Evolutionary conservation across 2,797 vertebrate species (phyloP), one percentile per base, ranked within the genome.

Genomic region (Miichthys miiuy): DNA sequence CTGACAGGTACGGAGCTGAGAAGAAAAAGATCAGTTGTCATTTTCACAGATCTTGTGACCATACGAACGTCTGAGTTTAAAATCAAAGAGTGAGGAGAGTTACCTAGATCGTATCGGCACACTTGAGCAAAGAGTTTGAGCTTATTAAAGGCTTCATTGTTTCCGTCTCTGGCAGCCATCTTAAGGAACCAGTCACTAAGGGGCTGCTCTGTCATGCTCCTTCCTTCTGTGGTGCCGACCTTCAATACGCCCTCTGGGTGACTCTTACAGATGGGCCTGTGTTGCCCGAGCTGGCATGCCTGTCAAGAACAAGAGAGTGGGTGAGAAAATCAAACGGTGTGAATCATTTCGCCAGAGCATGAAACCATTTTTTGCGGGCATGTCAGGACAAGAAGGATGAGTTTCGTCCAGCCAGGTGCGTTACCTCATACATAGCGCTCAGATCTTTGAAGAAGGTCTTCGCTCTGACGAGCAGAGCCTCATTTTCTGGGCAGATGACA

Each of bases 71-170:
- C 41, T 3, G 17, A 11, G 47, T 65, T 60, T 87, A 77, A 65
- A 89, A 83, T 17, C 2, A 21, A 57, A 0, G 42, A 56, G n/a
- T 9, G 10, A 74, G 79, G 23, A 17, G 9, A n/a, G 8, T 81
- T 97, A 99, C 98, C 98, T 88, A 99, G 91, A 86, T 99, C 97
- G 0, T 98, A 97, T 94, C 96, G 96, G 95, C 97, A 99, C 85
- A 99, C 97, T 98, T 99, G 98, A 80, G 98, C 98, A 21, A 98
- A 99, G 61, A 99, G 95, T 88, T 97, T 98, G 89, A 99, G 97
- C 93, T 97, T 97, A 92, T 96, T 97, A 93, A 98, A 97, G 0
- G 97, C 96, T 84, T 99, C 98, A 17, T 92, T 97, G 96, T 96
- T 97, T 90, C 96, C 90, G 0, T 94, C 93, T 83, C 96, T 97